Base-by-base conservation (phyloP, 2,797 vertebrate genomes). In the Melanogrammus aeglefinus region DNA sequence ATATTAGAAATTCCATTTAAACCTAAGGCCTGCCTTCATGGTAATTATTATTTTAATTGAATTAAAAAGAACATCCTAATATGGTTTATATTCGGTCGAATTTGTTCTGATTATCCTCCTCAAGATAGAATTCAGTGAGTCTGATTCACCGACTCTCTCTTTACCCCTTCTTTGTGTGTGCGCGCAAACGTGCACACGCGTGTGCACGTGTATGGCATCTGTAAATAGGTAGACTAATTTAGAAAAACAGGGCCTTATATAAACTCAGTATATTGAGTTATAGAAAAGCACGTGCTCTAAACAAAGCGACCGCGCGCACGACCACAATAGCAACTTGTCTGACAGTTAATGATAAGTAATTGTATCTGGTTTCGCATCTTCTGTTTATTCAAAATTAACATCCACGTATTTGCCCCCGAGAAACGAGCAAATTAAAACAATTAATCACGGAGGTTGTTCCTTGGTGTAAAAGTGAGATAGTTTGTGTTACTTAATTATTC, bases 401-500 rank as follows among this genome's bases (percentile, higher is more conserved):
- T 88, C 87, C 88, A 86, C 81, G 92, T 89, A 38, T 88, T 88
- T 96, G 95, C 96, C 95, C 41, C 41, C 75, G 95, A 94, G 94
- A 96, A 95, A 90, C 87, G 90, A 88, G 90, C 89, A 90, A 91
- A 93, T 94, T 92, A 91, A 94, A 93, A 92, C 88, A 91, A 92
- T 93, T 93, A 91, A 93, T 93, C 92, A 93, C 91, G 91, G 88
- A 85, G 90, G 91, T 92, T 92, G 93, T 93, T 93, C 89, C 87
- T 93, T 87, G 31, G 83, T 86, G 88, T 84, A 91, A 91, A 92
- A 88, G 85, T 83, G 77, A 94, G 95, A 94, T 96, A 95, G 94
- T 95, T 96, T 95, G 93, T 94, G 93, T 95, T 94, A 95, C 95
- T 96, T 97, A 96, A 96, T 95, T 97, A 91, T 96, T 95, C 94